Base-by-base conservation (phyloP, 35 echinoderm and acorn worm genomes). In the Strongylocentrotus purpuratus region DNA sequence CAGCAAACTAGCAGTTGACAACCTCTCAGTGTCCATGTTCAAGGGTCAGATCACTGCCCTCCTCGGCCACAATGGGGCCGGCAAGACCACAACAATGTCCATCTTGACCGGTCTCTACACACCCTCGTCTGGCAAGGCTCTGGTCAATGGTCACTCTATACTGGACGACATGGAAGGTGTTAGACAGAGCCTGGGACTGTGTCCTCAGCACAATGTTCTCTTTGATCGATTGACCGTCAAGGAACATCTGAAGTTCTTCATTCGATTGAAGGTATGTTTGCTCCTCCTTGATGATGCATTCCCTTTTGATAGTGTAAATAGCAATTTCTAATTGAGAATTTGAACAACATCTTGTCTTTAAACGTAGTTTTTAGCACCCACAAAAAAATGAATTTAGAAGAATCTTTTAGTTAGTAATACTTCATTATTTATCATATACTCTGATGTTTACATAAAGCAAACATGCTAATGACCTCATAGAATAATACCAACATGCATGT, bases 1-100 rank as follows among this genome's bases (percentile, higher is more conserved):
- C 18, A 98, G 86, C 50, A 99, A 99, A 86, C 95, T 99, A 32
- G 98, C 98, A n/a, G 98, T 99, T 18, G 98, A 99, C 90, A 94
- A 97, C 91, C 95, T 99, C 11, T 94, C 96, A 14, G 86, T 98
- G 47, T 98, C 96, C 12, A 99, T 99, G 98, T 99, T 95, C 94
- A 96, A 99, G 90, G 98, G 98, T 94, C 98, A 99, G 87, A 99
- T 99, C 86, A 99, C 98, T 15, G 96, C 98, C 32, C 96, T 99
- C 7, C 94, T 99, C 8, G 98, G 98, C 45, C 98, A 99, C 96
- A 99, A 99, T 48, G 98, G 98, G 48, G 98, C 98, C 20, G 98
- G 98, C 46, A 99, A 99, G 93, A 99, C 98, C 45, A 99, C 98
- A 31, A 99, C 98, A 4, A 99, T 99, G 98, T 99, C 98, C 70